phyloP scores from a whole-genome alignment of 2,113 vertebrate species.

The Addax nasomaculatus region DNA sequence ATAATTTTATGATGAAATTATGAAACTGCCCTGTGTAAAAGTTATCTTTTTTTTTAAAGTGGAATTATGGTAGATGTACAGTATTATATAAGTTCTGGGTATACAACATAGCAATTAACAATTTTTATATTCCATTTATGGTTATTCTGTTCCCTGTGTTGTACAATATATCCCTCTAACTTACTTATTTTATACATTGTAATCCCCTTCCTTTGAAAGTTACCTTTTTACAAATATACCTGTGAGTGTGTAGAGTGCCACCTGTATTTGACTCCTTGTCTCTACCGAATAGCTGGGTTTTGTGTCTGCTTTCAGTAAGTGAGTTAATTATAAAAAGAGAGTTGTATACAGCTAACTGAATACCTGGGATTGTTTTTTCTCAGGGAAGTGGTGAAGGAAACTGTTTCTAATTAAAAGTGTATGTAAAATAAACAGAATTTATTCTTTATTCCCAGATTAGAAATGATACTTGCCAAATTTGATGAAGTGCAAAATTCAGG shows the following conservation, averaged over 20 bases:
- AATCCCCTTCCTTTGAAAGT: neutral
- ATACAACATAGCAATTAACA: neutral
- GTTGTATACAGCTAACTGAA: neutral
- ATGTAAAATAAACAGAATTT: slow-evolving; percentile 37
- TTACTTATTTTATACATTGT: neutral
- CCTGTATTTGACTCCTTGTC: neutral
- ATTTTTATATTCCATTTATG: neutral
- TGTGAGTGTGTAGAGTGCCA: neutral
- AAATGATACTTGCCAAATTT: slow-evolving; percentile 93
- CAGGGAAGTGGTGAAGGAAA: neutral
- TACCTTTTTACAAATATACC: neutral
- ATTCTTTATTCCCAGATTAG: slow-evolving; percentile 85
- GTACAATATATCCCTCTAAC: neutral
- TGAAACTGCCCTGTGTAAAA: neutral
- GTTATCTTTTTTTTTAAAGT: neutral
- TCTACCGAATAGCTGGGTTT: neutral
- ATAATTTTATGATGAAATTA: neutral
- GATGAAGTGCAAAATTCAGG: slow-evolving; percentile 95
- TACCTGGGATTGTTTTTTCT: neutral
- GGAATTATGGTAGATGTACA: neutral
- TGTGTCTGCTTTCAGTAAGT: neutral
- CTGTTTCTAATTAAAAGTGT: slow-evolving; percentile 24
- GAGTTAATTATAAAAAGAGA: neutral
- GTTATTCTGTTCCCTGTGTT: neutral
- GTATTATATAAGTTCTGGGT: neutral